Percentiles rank a stretch among this genome's conserved stretches.
Evolutionary conservation across 2,113 vertebrate genomes (phyloP).

Genomic region (Pluvianellus socialis): DNA sequence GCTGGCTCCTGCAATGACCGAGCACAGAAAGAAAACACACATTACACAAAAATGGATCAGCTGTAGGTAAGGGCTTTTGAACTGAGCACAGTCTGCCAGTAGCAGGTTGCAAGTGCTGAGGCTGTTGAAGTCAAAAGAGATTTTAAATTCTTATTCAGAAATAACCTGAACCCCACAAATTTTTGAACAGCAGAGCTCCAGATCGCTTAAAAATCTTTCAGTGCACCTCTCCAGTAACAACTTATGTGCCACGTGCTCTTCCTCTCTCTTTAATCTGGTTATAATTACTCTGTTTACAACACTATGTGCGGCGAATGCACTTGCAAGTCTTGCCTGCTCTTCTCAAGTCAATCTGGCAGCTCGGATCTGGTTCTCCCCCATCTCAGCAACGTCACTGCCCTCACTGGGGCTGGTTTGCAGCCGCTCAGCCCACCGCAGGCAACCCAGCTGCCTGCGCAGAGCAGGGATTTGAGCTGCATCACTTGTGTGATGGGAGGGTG

Average conservation of each 20-base stretch:
- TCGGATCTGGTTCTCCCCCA: accelerated
- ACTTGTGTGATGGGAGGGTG: neutral
- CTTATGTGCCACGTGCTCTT: neutral
- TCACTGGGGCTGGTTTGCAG: neutral
- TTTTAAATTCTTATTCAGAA: neutral
- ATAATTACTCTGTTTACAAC: neutral
- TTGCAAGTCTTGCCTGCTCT: neutral
- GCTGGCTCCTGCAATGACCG: neutral
- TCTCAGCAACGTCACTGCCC: neutral
- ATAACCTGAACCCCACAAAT: neutral
- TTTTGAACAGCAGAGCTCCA: neutral
- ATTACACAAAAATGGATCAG: neutral
- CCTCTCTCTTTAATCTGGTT: neutral
- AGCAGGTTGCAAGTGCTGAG: neutral
- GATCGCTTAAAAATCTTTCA: neutral
- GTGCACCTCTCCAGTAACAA: neutral
- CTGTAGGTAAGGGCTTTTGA: neutral
- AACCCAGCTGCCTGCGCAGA: neutral
- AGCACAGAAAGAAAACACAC: neutral
- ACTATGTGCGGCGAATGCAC: neutral
- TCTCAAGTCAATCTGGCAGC: neutral
- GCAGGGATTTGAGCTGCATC: neutral
- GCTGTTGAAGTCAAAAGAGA: neutral
- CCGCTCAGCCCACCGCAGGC: neutral
- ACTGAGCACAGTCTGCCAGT: neutral